Conservation (phyloP, 2,888 invertebrate species). For the Bellardia bayeri region DNA sequence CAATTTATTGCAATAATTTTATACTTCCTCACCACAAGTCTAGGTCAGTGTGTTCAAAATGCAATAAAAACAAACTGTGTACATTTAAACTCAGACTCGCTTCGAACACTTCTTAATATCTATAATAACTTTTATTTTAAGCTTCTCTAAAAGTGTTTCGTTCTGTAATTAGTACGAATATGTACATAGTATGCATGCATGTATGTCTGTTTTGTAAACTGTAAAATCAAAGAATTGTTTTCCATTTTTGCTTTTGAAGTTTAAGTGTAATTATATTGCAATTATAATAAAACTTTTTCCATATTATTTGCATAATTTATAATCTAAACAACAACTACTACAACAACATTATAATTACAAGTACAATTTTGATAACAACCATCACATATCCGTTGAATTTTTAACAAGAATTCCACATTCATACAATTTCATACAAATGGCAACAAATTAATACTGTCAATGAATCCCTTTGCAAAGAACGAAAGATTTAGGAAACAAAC, state of each 20-base stretch:
- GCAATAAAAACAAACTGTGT: constrained; percentile 21
- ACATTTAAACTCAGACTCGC: constrained; percentile 25
- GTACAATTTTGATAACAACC: constrained; percentile 56
- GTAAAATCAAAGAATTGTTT: constrained; percentile 53
- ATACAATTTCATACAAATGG: not conserved
- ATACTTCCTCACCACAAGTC: constrained; percentile 71
- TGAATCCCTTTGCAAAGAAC: too few species aligned
- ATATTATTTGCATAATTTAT: constrained; percentile 71
- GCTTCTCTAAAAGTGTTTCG: constrained; percentile 35
- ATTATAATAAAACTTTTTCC: constrained; percentile 77
- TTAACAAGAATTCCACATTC: not conserved
- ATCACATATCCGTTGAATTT: constrained; percentile 62
- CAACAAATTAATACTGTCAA: too few species aligned
- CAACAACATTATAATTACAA: constrained; percentile 35
- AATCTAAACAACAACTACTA: constrained; percentile 25
- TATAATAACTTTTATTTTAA: constrained; percentile 12
- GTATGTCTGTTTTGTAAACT: constrained; percentile 44
- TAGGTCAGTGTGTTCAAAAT: constrained; percentile 73
- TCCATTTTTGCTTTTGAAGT: constrained; percentile 70
- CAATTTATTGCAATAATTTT: constrained; percentile 60
- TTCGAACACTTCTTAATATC: constrained; percentile 19
- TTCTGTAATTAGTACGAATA: constrained; percentile 61
- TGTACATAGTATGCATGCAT: not conserved
- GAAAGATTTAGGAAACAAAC: too few species aligned
- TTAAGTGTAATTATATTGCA: constrained; percentile 80